Evolutionary conservation across 1,140 invertebrate genomes (phyloP).

Genomic region (Lasioglossum albipes): DNA sequence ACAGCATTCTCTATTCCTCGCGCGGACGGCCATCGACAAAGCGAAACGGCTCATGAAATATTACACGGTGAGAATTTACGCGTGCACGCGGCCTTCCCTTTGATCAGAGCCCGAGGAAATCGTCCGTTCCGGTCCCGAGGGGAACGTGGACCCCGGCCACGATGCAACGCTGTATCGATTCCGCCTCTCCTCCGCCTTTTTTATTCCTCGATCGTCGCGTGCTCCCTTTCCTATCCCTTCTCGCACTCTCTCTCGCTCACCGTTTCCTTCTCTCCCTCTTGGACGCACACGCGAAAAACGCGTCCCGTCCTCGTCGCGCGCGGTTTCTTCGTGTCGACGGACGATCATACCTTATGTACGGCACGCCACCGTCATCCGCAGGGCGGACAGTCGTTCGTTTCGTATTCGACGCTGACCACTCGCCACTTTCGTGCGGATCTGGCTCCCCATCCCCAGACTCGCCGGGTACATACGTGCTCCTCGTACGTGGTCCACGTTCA

Average conservation of each 20-base stretch:
- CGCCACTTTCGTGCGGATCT: conserved; percentile 73
- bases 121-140: conserved; percentile 64
- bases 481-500: conserved; percentile 45
- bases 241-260: not conserved
- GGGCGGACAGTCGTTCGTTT: conserved; percentile 66
- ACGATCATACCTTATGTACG: conserved; percentile 75
- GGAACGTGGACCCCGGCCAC: conserved; percentile 51
- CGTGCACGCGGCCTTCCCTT: conserved; percentile 60
- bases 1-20: conserved; percentile 59
- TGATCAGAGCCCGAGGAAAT: conserved; percentile 71
- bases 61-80: conserved; percentile 64
- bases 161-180: conserved; percentile 63
- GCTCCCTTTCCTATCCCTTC: conserved; percentile 29
- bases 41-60: conserved; percentile 71
- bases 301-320: conserved; percentile 21
- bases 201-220: conserved; percentile 40
- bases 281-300: conserved; percentile 44
- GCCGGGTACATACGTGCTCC: conserved; percentile 31
- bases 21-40: conserved; percentile 66
- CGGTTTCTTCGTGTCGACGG: conserved; percentile 3
- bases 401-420: conserved; percentile 75
- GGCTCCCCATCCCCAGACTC: conserved; percentile 57
- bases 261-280: conserved; percentile 11
- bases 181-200: conserved; percentile 38
- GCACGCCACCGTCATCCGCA: conserved; percentile 63